Conservation (phyloP, 2,797 vertebrate species). For the Adelosebastes latens region DNA sequence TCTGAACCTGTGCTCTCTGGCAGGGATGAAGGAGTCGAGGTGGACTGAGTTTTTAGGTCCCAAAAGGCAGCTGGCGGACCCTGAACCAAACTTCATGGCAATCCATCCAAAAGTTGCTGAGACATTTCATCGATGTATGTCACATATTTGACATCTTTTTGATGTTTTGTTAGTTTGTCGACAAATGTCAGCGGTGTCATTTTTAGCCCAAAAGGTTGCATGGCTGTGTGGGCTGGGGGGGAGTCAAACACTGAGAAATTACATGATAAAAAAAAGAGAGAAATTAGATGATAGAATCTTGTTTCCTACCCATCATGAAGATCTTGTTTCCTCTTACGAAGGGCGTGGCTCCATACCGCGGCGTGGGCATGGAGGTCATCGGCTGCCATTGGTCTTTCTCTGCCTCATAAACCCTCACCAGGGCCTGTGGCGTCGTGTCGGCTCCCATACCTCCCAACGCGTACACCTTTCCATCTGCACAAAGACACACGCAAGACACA, state of each 20-base stretch:
- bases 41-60: too few relatives aligned
- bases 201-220: background rate
- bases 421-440: conserved; percentile 92
- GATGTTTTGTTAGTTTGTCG: background rate
- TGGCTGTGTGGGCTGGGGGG: background rate
- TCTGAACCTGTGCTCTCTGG: too few relatives aligned
- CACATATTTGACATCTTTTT: background rate
- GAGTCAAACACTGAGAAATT: background rate
- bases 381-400: conserved; percentile 92
- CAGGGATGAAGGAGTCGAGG: too few relatives aligned
- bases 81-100: background rate
- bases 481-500: conserved; percentile 24
- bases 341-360: conserved; percentile 91
- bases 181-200: background rate
- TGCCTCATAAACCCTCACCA: conserved; percentile 91
- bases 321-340: conserved; percentile 93
- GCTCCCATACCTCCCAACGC: conserved; percentile 94
- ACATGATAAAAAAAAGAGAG: background rate
- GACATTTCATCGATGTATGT: background rate
- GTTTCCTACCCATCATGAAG: conserved; percentile 91
- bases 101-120: background rate
- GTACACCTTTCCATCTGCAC: conserved; percentile 91
- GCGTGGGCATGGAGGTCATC: conserved; percentile 94
- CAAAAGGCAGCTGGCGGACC: background rate
- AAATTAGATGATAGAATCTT: background rate